phyloP scores from a whole-genome alignment of 2,888 invertebrate species.

The Cinara cedri region DNA sequence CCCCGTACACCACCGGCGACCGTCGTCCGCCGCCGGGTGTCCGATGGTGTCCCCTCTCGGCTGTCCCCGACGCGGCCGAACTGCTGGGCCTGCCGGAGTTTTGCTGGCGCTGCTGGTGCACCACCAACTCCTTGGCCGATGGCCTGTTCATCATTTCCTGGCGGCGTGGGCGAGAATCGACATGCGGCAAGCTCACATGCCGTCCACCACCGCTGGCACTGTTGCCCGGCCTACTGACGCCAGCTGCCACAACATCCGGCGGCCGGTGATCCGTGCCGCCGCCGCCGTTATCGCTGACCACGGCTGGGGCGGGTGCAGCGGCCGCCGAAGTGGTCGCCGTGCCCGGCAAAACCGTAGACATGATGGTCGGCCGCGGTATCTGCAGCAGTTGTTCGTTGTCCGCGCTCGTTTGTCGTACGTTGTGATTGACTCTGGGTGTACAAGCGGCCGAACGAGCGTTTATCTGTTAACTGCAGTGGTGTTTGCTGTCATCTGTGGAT shows the following conservation, averaged over 20 bases:
- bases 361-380: not conserved
- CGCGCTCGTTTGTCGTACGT: not conserved
- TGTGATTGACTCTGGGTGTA: no score
- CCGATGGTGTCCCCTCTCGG: not conserved
- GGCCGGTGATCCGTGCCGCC: not conserved
- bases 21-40: not conserved
- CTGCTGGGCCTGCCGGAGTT: constrained; percentile 13
- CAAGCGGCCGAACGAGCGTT: no score
- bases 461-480: no score
- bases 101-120: constrained; percentile 6
- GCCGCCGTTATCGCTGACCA: not conserved
- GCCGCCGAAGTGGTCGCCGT: not conserved
- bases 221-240: not conserved
- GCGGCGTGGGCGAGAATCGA: not conserved
- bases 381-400: not conserved
- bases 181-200: constrained; percentile 36
- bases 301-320: not conserved
- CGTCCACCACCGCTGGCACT: not conserved
- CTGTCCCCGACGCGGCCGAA: not conserved
- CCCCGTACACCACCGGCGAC: not conserved
- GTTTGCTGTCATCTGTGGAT: no score
- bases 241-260: not conserved
- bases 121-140: constrained; percentile 24
- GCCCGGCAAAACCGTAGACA: not conserved
- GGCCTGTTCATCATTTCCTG: constrained; percentile 29